Base-by-base conservation (phyloP, 2,888 invertebrate species). In the Chamaedrilus cognettii region DNA sequence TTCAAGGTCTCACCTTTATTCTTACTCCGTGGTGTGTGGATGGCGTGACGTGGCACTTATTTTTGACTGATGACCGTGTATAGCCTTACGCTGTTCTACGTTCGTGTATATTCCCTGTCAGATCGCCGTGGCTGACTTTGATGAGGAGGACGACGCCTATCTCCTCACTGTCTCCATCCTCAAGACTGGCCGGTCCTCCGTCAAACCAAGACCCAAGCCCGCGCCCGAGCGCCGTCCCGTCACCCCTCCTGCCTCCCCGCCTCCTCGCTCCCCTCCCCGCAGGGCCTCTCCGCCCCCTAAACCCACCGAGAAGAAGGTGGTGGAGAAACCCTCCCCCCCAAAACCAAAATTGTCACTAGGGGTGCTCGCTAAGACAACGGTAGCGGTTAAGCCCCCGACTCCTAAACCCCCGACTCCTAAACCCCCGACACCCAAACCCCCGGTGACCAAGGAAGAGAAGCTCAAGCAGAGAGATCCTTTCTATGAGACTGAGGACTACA, bases 401-500 rank as follows among this genome's bases (percentile, higher is more conserved):
- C 71, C 72, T 57, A 72, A 74, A 5, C 61, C 60, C 3, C 34
- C 65, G 30, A 51, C 69, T 2, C 71, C 72, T 57, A 72, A 74
- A 5, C 61, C 60, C 3, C 34, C 65, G 30, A 51, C 69, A 2
- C 71, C 72, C 58, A 72, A 74, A 5, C 61, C 60, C 3, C 34
- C 69, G 49, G 66, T 68, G 65, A 70, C 68, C n/a, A 74, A 65
- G 57, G 66, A 64, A 55, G 58, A 72, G 65, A 70, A 66, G 58
- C n/a, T 56, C 32, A 66, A 65, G 26, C 70, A 68, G 50, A 80
- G 81, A 61, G 76, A 78, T 57, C 78, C 83, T n/a, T 83, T 78
- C 67, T 83, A 79, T 75, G 81, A 78, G 66, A 82, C 80, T 74
- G 83, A 83, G 72, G 75, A 78, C 55, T 78, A 77, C 71, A 67